phyloP scores from a whole-genome alignment of 2,797 vertebrate species.

The Diplodus sargus region DNA sequence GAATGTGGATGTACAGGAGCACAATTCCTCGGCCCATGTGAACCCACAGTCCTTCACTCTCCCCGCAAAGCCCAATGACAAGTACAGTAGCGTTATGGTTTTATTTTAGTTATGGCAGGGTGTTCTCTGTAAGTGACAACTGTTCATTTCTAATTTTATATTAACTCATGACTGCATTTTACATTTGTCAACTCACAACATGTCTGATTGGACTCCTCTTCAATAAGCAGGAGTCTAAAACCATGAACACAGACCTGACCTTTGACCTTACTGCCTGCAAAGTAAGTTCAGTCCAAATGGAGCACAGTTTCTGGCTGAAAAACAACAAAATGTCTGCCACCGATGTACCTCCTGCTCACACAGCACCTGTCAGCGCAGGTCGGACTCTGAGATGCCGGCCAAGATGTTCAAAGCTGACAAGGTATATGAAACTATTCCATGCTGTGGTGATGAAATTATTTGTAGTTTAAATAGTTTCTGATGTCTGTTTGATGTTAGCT shows the following conservation, averaged over 20 bases:
- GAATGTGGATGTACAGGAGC: constrained; percentile 91
- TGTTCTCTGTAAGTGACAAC: not conserved
- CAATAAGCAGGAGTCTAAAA: no score
- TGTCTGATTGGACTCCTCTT: no score
- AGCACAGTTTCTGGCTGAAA: not conserved
- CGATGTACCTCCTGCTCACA: not conserved
- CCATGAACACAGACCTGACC: not conserved
- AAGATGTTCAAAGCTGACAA: not conserved
- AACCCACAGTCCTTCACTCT: constrained; percentile 90
- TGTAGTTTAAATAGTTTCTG: not conserved
- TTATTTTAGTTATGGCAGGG: not conserved
- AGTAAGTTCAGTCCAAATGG: not conserved
- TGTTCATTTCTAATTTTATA: no score
- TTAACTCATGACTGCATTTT: no score
- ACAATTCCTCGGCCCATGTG: constrained; percentile 90
- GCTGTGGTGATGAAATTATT: not conserved
- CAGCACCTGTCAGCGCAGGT: not conserved
- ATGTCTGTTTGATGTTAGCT: no score
- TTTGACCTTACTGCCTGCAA: not conserved
- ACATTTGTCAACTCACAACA: no score
- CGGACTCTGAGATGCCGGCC: not conserved
- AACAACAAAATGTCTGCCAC: not conserved
- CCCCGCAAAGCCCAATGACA: constrained; percentile 85
- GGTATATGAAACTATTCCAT: not conserved
- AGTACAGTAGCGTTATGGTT: constrained; percentile 81